A percentile compares a stretch with the other conserved stretches of the same genome.
Evolutionary conservation across 2,113 vertebrate genomes (phyloP).

Genomic region (Takifugu bimaculatus): DNA sequence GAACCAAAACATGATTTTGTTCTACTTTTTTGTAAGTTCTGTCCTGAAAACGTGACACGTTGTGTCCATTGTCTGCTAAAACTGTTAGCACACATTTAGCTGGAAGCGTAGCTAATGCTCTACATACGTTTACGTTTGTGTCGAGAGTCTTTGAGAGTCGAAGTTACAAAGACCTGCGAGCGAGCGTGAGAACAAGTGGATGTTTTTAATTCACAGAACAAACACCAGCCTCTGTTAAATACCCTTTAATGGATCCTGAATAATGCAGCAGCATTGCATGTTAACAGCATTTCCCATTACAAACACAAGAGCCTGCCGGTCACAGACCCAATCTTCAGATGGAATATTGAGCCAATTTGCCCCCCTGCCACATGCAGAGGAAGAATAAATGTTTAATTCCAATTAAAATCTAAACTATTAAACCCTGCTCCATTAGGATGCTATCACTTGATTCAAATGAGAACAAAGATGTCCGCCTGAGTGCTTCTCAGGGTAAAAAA

Average conservation of each 20-base stretch:
- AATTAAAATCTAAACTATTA: constrained; percentile 45
- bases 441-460: background rate
- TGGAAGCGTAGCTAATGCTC: too few relatives aligned
- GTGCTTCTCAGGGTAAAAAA: constrained; percentile 13
- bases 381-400: constrained; percentile 43
- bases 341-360: constrained; percentile 29
- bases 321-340: constrained; percentile 28
- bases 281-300: constrained; percentile 15
- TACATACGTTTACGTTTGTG: background rate
- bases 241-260: constrained; percentile 21
- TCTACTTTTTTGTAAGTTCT: too few relatives aligned
- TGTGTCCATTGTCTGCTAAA: too few relatives aligned
- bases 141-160: background rate
- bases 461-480: constrained; percentile 11
- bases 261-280: constrained; percentile 22
- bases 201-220: constrained; percentile 15
- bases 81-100: too few relatives aligned
- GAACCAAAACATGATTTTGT: too few relatives aligned
- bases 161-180: background rate
- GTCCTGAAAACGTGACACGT: too few relatives aligned
- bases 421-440: constrained; percentile 11
- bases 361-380: background rate
- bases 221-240: constrained; percentile 13
- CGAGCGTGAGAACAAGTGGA: background rate
- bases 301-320: constrained; percentile 14